Evolutionary conservation across 2,797 vertebrate genomes (phyloP).

Genomic region (Schizopygopsis pylzovi): DNA sequence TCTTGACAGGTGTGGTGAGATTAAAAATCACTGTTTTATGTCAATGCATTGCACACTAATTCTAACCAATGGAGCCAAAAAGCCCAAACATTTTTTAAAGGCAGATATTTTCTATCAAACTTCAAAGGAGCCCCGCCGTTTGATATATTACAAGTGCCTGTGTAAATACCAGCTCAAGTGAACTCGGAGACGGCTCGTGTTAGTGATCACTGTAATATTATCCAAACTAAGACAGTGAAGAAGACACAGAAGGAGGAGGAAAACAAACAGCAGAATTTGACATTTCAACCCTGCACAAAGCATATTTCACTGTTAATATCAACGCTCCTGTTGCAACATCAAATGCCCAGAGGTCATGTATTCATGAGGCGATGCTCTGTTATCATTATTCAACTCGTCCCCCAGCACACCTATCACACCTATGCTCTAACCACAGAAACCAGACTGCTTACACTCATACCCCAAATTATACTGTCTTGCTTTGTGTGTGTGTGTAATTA

Average conservation of each 20-base stretch:
- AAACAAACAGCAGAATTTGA: neutral
- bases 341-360: slow-evolving; percentile 13
- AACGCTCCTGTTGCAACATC: neutral
- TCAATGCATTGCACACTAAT: neutral
- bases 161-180: slow-evolving; percentile 74
- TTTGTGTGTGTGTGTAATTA: slow-evolving; percentile 29
- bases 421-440: slow-evolving; percentile 35
- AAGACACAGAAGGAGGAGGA: slow-evolving; percentile 46
- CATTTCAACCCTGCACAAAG: slow-evolving; percentile 6
- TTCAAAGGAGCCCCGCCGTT: slow-evolving; percentile 54
- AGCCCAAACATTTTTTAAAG: neutral
- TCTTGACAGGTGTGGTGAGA: slow-evolving; percentile 2
- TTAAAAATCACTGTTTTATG: neutral
- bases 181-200: slow-evolving; percentile 70
- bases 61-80: neutral
- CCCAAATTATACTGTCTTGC: slow-evolving; percentile 36
- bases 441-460: slow-evolving; percentile 31
- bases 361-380: slow-evolving; percentile 4
- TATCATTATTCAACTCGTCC: neutral
- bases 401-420: slow-evolving; percentile 26
- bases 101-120: slow-evolving; percentile 59
- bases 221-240: slow-evolving; percentile 58
- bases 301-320: neutral
- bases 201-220: slow-evolving; percentile 69
- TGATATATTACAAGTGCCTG: slow-evolving; percentile 70